Base-by-base conservation (phyloP, 2,888 invertebrate genomes). In the Deroplatys truncata region DNA sequence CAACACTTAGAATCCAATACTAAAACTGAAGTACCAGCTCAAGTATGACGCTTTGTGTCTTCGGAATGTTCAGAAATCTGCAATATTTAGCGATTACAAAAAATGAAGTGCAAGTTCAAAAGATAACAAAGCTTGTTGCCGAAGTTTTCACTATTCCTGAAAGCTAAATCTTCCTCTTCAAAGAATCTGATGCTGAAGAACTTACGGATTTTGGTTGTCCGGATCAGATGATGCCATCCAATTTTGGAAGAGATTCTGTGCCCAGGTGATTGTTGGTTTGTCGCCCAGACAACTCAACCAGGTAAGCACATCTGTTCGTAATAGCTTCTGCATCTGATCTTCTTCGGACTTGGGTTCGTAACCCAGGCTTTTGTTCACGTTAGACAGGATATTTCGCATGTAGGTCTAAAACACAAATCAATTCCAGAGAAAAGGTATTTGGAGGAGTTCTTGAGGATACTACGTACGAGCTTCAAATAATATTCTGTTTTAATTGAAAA, bases 181-280 rank as follows among this genome's bases (percentile, higher is more conserved):
- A 43, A 13, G 10, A 1, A 3, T 31, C 9, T 35, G 35, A 35
- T 35, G 35, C 43, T 43, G 43, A 43, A 43, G 1, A 43, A 87
- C 90, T 88, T 72, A 90, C 90, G 88, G 84, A 29, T 90, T 90
- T 49, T 82, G 20, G 16, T 15, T 49, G 86, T 88, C 84, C 10
- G 88, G 88, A n/a, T 31, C 56, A 25, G 90, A 2, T 8, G 85
- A n/a, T 8, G 28, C 43, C 35, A 49, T 82, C 90, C 90, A 90
- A 16, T 28, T n/a, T 3, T 28, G 82, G 83, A 88, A 89, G 28
- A 87, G 72, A 9, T 49, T 28, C n/a, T 28, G 56, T 28, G 90
- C 88, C 90, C 90, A 90, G 10, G 7, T 28, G 25, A 86, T n/a
- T 20, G 87, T 84, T 1, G 72, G 86, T 25, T 72, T 84, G 8